Conservation (phyloP, 2,113 vertebrate genomes). For the Coptodon bakossiorum region DNA sequence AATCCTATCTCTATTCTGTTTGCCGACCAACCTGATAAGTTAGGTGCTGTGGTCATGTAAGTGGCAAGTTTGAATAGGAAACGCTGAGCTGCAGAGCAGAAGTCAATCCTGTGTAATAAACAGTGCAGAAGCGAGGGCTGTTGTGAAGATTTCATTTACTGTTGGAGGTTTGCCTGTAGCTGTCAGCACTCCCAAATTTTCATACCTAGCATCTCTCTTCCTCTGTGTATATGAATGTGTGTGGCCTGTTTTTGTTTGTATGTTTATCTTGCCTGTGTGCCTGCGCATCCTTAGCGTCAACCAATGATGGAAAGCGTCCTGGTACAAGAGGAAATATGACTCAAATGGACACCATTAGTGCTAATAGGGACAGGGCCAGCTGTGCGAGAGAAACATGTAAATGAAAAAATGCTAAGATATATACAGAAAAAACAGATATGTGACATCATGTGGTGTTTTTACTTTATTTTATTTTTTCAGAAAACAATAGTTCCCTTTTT, state of each 20-base stretch:
- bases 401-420: neutral
- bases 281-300: slow-evolving; percentile 4
- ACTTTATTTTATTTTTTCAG: neutral
- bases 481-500: fast-evolving
- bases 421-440: neutral
- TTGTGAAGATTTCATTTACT: slow-evolving; percentile 36
- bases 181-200: slow-evolving; percentile 27
- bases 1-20: neutral
- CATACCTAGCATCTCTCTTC: neutral
- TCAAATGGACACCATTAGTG: slow-evolving; percentile 45
- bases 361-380: slow-evolving; percentile 36
- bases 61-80: neutral
- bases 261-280: slow-evolving; percentile 15
- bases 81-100: neutral
- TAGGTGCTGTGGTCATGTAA: neutral
- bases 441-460: neutral
- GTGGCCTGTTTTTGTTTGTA: slow-evolving; percentile 30
- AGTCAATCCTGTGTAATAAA: slow-evolving; percentile 32
- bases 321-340: slow-evolving; percentile 48
- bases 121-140: slow-evolving; percentile 1
- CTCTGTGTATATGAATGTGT: neutral
- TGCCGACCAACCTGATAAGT: neutral
- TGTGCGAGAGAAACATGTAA: neutral
- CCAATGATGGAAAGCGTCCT: slow-evolving; percentile 37
- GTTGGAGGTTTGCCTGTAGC: slow-evolving; percentile 19